Percentiles rank a stretch among this genome's conserved stretches.
Conservation (phyloP, 2,113 vertebrate species). For the Phaethornis superciliosus region DNA sequence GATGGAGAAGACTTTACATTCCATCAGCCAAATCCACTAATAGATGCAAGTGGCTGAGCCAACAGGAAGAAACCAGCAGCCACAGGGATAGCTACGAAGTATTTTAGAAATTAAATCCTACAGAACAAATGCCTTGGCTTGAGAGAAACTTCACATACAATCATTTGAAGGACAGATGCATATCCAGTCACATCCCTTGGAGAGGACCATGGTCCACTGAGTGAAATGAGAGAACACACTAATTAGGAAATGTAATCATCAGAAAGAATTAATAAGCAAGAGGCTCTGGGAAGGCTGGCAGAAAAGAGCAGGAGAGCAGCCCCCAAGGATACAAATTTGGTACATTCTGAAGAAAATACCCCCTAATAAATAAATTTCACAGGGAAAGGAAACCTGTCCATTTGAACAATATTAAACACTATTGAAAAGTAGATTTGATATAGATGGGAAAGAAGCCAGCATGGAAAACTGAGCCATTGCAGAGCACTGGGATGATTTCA, state of each 20-base stretch:
- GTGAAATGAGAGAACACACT: conserved; percentile 12
- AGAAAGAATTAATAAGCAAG: conserved; percentile 10
- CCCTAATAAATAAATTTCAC: neutral
- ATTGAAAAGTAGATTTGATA: neutral
- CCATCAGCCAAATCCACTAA: neutral
- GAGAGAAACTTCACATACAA: neutral
- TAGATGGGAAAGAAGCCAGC: neutral
- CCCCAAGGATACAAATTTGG: neutral
- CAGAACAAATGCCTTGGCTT: neutral
- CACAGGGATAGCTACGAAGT: neutral
- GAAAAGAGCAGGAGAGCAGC: neutral
- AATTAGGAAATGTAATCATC: neutral
- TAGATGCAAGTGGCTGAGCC: neutral
- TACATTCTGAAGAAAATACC: neutral
- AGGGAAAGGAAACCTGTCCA: neutral
- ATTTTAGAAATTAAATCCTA: neutral
- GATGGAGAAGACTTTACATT: neutral
- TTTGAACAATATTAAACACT: neutral
- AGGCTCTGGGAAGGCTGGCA: neutral
- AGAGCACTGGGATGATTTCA: neutral
- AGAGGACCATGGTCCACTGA: neutral
- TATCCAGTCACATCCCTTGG: neutral
- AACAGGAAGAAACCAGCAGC: neutral
- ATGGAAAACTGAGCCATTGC: neutral
- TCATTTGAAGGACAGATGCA: neutral